Base-by-base conservation (phyloP, 2,113 vertebrate species). In the Agapornis roseicollis region DNA sequence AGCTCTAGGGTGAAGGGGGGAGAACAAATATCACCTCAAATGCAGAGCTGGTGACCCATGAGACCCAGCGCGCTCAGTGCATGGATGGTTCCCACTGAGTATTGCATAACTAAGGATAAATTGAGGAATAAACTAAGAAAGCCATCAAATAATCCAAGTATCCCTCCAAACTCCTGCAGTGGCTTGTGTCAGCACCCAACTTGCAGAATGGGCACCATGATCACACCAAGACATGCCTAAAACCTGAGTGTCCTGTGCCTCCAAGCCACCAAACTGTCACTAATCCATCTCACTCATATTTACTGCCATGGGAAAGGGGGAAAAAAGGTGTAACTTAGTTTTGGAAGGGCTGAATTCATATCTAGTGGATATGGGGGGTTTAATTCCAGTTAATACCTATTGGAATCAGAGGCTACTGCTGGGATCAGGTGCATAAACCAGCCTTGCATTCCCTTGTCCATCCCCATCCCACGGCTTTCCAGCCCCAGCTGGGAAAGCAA, bases 161-260 rank as follows among this genome's bases (percentile, higher is more conserved):
- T 37, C 73, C 42, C 60, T 39, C 39, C 23, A 11, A 7, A 27
- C 12, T 72, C 44, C 42, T 31, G 0, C 0, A 0, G 65, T 9
- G 13, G 23, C 61, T 84, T 39, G n/a, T 63, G 53, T 16, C 55
- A 46, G 61, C 1, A 0, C 53, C 28, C 46, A 29, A 11, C 31
- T 47, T 12, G 2, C 19, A 39, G 28, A 1, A 1, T 35, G 28
- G 58, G 20, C 71, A 23, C 64, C 1, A 0, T 4, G 28, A 31
- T 42, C 47, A 56, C 42, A 29, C 46, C 33, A 10, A 37, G 37
- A 18, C 31, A 2, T 2, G 2, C 29, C 29, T 25, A 37, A 66
- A 87, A 35, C 42, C 53, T 2, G 10, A 37, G 23, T 11, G 25
- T 61, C 37, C 52, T 22, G 33, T 28, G 0, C 13, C 24, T 78